These are phyloP conservation scores for Epinephelus moara DNA, from an alignment of 2,113 vertebrate species.

Conservation along the genomic window DNA sequence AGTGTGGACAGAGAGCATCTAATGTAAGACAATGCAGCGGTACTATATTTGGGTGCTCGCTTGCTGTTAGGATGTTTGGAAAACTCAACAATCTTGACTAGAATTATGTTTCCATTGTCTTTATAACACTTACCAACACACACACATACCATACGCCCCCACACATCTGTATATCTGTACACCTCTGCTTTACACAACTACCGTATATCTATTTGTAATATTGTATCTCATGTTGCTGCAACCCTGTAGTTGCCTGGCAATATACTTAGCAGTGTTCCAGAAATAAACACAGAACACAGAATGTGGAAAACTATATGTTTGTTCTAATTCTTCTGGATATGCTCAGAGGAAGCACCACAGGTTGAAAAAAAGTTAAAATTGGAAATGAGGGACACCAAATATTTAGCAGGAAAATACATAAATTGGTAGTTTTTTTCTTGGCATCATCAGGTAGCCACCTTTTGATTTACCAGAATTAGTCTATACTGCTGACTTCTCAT, in stretches of 20 bases:
- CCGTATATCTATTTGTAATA: background rate
- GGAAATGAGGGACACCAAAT: constrained; percentile 14
- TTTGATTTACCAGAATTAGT: background rate
- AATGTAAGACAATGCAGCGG: too few relatives aligned
- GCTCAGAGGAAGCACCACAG: background rate
- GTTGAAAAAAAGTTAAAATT: background rate
- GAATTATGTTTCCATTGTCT: background rate
- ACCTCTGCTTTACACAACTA: constrained; percentile 18
- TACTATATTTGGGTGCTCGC: too few relatives aligned
- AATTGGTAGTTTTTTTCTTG: background rate
- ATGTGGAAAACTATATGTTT: constrained; percentile 9
- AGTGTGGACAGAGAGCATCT: too few relatives aligned
- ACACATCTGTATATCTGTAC: background rate
- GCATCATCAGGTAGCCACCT: background rate
- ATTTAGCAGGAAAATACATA: background rate
- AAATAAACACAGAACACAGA: constrained; percentile 51
- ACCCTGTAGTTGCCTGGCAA: constrained; percentile 63
- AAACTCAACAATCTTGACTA: background rate
- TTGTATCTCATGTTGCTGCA: constrained; percentile 6
- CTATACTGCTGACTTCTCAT: background rate
- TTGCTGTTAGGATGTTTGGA: too few relatives aligned
- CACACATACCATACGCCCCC: background rate
- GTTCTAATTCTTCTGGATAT: background rate
- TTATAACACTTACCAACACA: background rate
- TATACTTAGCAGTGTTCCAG: constrained; percentile 43